phyloP scores from a whole-genome alignment of 2,888 invertebrate genomes.

The Sarcophaga variegata region DNA sequence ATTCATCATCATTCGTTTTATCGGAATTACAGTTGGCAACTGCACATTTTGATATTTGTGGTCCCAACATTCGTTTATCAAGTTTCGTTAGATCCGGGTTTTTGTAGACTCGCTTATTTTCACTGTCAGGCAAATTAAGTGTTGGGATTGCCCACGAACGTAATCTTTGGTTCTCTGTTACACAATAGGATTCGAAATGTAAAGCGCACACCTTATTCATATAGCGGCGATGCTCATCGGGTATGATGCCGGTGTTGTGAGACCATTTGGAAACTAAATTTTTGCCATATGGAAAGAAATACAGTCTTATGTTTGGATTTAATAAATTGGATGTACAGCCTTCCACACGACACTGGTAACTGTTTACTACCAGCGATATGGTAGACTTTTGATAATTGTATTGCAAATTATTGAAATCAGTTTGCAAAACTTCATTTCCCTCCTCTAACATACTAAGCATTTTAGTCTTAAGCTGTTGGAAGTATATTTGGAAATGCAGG shows the following conservation, averaged over 20 bases:
- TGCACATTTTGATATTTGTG: slow-evolving; percentile 67
- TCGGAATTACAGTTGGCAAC: slow-evolving; percentile 63
- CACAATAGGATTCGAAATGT: slow-evolving; percentile 75
- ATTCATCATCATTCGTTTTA: slow-evolving; percentile 54
- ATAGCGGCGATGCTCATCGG: slow-evolving; percentile 73
- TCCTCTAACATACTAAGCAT: slow-evolving; percentile 42
- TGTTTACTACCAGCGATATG: slow-evolving; percentile 64
- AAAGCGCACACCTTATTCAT: slow-evolving; percentile 75
- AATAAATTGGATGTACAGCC: slow-evolving; percentile 65
- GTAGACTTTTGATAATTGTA: slow-evolving; percentile 65
- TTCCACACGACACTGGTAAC: slow-evolving; percentile 68
- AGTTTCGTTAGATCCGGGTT: slow-evolving; percentile 68
- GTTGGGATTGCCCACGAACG: slow-evolving; percentile 77
- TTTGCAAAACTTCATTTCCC: slow-evolving; percentile 22
- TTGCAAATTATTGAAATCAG: slow-evolving; percentile 54
- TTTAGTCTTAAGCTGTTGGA: slow-evolving; percentile 47
- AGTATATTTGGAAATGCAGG: slow-evolving; percentile 69
- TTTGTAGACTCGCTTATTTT: slow-evolving; percentile 52
- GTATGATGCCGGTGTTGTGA: slow-evolving; percentile 73
- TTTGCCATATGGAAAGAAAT: slow-evolving; percentile 73
- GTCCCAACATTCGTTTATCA: slow-evolving; percentile 66
- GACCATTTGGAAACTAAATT: slow-evolving; percentile 75
- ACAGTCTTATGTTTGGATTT: slow-evolving; percentile 73
- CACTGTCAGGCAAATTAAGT: slow-evolving; percentile 65
- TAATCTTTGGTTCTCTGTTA: slow-evolving; percentile 72